Evolutionary conservation across 2,888 invertebrate species (phyloP).

Genomic region (Plusia festucae): DNA sequence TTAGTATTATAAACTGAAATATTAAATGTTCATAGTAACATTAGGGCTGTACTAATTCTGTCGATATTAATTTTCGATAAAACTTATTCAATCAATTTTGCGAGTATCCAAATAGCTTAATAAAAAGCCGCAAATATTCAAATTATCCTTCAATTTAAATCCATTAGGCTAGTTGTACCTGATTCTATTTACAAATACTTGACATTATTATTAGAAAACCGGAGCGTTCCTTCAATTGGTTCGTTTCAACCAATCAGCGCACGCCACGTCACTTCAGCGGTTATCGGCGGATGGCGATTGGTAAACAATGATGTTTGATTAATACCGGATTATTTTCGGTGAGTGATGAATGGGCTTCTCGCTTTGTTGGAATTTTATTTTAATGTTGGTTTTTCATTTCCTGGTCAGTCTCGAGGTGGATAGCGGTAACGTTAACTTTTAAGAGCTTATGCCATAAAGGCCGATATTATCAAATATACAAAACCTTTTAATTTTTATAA

Average conservation of each 20-base stretch:
- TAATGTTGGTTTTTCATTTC: constrained; percentile 29
- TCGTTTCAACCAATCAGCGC: constrained; percentile 44
- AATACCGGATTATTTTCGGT: constrained; percentile 44
- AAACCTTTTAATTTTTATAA: too few species aligned
- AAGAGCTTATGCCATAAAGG: too few species aligned
- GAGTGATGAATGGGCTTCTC: constrained; percentile 36
- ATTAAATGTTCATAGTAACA: too few species aligned
- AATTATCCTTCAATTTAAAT: neutral
- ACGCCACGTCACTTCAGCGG: constrained; percentile 38
- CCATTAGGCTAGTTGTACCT: constrained; percentile 1
- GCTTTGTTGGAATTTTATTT: constrained; percentile 34
- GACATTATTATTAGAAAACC: constrained; percentile 32
- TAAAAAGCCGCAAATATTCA: neutral
- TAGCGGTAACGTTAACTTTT: too few species aligned
- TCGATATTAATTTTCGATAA: too few species aligned
- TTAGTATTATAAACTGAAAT: too few species aligned
- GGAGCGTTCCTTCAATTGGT: constrained; percentile 36
- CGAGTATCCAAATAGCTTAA: neutral
- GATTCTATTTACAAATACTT: constrained; percentile 40
- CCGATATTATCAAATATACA: too few species aligned
- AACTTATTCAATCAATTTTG: neutral
- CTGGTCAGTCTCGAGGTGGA: too few species aligned
- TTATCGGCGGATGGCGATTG: constrained; percentile 42
- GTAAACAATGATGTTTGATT: constrained; percentile 53
- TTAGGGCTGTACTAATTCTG: too few species aligned